A percentile compares a stretch with the other conserved stretches of the same genome.
Evolutionary conservation across 2,113 vertebrate genomes (phyloP).

Genomic region (Uria aalge): DNA sequence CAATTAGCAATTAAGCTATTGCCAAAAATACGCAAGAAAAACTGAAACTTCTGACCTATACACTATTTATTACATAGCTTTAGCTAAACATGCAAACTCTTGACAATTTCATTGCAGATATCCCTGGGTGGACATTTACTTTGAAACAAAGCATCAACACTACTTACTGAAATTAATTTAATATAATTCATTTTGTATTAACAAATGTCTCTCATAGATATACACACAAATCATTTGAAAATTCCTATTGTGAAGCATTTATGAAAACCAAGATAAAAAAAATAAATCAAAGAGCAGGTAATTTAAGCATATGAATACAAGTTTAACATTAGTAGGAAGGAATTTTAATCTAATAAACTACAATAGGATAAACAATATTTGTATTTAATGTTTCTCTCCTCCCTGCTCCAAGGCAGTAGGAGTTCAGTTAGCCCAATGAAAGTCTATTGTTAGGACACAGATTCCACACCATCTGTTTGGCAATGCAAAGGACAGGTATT

Average conservation of each 20-base stretch:
- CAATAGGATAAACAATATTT: neutral
- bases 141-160: neutral
- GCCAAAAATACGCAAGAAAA: neutral
- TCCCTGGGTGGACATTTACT: neutral
- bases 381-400: neutral
- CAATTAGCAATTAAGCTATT: neutral
- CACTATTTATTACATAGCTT: neutral
- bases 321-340: neutral
- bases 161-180: neutral
- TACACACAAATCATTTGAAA: neutral
- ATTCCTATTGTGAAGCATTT: neutral
- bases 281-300: neutral
- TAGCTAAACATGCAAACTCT: neutral
- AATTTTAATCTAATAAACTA: neutral
- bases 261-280: neutral
- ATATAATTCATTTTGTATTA: neutral
- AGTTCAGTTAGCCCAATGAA: neutral
- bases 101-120: neutral
- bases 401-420: neutral
- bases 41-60: neutral
- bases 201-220: neutral
- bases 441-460: neutral
- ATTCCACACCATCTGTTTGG: neutral
- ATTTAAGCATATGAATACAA: neutral
- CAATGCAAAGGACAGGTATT: neutral